phyloP scores from a whole-genome alignment of 2,113 vertebrate genomes.

The Pseudonaja textilis region DNA sequence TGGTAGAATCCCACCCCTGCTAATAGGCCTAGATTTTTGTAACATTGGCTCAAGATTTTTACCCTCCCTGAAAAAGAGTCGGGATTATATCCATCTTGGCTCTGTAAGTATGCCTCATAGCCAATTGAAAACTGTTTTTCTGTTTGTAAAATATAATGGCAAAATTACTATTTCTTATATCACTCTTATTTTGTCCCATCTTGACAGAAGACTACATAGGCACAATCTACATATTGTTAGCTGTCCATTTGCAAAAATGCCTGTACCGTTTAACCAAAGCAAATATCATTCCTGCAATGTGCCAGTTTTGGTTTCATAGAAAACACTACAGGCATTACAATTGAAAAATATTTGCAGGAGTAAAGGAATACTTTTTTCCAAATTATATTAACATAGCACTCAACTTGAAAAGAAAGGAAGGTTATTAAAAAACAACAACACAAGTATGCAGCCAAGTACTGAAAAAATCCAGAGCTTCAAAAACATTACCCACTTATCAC shows the following conservation, averaged over 20 bases:
- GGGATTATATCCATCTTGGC: too few species aligned
- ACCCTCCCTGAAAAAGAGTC: background rate
- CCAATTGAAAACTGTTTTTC: background rate
- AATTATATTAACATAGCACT: background rate
- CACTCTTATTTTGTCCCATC: background rate
- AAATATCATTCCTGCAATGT: background rate
- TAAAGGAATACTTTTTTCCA: background rate
- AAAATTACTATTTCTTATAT: background rate
- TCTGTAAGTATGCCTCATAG: background rate
- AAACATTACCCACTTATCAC: background rate
- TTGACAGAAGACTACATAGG: background rate
- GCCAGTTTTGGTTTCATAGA: background rate
- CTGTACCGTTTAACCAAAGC: background rate
- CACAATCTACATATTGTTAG: background rate
- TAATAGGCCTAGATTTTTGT: background rate
- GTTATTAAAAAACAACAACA: background rate
- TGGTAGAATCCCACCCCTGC: too few species aligned
- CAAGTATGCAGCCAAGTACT: background rate
- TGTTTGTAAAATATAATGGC: background rate
- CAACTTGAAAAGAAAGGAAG: background rate
- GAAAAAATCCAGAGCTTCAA: constrained; percentile 39
- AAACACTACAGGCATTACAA: background rate
- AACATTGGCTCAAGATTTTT: background rate
- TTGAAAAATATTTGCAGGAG: background rate
- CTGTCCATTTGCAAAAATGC: background rate